A percentile compares a stretch with the other conserved stretches of the same genome.
These are phyloP conservation scores for Trichogramma evanescens DNA, from an alignment of 2,888 invertebrate species.

Conservation along the genomic window DNA sequence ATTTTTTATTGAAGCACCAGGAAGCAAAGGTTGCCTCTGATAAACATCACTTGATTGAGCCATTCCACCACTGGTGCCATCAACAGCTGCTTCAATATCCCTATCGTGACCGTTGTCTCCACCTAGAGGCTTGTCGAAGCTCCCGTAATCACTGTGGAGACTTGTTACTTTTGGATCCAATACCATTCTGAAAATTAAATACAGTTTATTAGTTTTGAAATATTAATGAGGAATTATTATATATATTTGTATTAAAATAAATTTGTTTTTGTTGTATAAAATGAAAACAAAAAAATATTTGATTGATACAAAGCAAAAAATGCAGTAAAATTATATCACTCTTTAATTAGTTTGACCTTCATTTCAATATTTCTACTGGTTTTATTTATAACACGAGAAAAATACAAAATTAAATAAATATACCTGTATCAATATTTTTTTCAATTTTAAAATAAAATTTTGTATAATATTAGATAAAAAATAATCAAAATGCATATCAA, in stretches of 20 bases:
- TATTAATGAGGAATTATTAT: not conserved
- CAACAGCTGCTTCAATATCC: constrained; percentile 47
- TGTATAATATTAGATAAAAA: not conserved
- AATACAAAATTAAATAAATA: not conserved
- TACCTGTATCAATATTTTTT: not conserved
- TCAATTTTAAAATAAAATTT: not conserved
- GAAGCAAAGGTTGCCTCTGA: constrained; percentile 56
- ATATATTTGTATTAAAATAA: not conserved
- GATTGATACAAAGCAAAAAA: too few relatives aligned
- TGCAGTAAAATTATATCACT: constrained; percentile 4
- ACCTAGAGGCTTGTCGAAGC: constrained; percentile 50
- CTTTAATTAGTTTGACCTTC: constrained; percentile 8
- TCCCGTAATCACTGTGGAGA: constrained; percentile 56
- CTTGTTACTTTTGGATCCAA: constrained; percentile 57
- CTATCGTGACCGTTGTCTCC: constrained; percentile 38
- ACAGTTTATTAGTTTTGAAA: not conserved
- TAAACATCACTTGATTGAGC: constrained; percentile 52
- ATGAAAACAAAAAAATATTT: too few relatives aligned
- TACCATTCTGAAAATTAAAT: constrained; percentile 52
- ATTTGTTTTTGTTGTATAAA: not conserved
- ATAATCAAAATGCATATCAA: not conserved
- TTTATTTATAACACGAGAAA: not conserved
- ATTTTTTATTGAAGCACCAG: constrained; percentile 46
- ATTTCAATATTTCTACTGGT: not conserved
- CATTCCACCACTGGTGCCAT: constrained; percentile 45